phyloP scores from a whole-genome alignment of 2,888 invertebrate species.

The Eupithecia exiguata region DNA sequence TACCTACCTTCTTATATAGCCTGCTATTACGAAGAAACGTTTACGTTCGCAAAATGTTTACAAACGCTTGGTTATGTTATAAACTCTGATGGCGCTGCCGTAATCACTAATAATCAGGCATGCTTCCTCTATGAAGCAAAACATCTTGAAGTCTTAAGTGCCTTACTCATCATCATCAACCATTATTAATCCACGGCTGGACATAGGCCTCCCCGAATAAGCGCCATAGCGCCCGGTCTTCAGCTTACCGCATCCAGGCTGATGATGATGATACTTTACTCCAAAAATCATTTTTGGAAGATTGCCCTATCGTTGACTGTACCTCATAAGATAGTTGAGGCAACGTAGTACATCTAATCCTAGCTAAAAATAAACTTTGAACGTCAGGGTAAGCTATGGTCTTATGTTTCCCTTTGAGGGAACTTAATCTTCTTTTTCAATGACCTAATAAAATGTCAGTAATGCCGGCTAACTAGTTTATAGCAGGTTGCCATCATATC shows the following conservation, averaged over 20 bases:
- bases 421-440: background rate
- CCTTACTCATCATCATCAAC: background rate
- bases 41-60: conserved; percentile 20
- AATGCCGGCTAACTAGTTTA: background rate
- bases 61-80: conserved; percentile 12
- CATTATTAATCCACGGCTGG: too few species aligned
- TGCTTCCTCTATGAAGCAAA: conserved; percentile 7
- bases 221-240: too few species aligned
- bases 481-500: conserved; percentile 1
- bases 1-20: background rate
- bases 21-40: conserved; percentile 13
- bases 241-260: background rate
- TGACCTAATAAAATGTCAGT: background rate
- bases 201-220: too few species aligned
- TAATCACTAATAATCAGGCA: too few species aligned
- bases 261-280: background rate
- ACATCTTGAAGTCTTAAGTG: background rate
- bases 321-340: background rate
- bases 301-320: background rate
- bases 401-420: background rate
- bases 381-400: background rate
- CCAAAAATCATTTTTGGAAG: background rate
- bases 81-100: background rate
- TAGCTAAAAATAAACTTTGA: background rate
- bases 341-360: background rate